Evolutionary conservation across 2,888 invertebrate genomes (phyloP).

Genomic region (Mimachlamys varia): DNA sequence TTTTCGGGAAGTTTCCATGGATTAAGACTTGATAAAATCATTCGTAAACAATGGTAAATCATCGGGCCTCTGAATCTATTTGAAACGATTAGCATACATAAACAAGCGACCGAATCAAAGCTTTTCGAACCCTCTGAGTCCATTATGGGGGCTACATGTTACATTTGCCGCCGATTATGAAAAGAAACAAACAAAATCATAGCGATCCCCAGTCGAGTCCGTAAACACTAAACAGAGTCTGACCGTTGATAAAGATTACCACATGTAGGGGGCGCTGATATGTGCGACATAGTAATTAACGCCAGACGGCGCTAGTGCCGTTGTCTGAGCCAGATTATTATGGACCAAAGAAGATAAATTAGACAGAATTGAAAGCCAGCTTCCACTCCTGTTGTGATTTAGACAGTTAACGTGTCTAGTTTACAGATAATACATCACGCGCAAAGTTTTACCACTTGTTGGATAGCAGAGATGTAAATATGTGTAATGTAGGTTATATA

Average conservation of each 20-base stretch:
- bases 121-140: background rate
- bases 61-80: background rate
- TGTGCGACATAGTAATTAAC: slow-evolving; percentile 15
- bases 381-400: slow-evolving; percentile 25
- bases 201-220: background rate
- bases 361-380: slow-evolving; percentile 2
- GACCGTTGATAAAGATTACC: slow-evolving; percentile 21
- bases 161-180: background rate
- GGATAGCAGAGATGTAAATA: background rate
- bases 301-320: slow-evolving; percentile 20
- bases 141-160: background rate
- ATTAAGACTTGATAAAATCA: background rate
- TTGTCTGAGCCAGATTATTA: slow-evolving; percentile 19
- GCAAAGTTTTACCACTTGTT: background rate
- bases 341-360: background rate
- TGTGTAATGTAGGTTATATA: no score
- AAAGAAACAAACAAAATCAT: slow-evolving; percentile 4
- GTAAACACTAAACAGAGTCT: background rate
- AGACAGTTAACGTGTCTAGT: background rate
- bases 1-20: background rate
- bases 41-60: background rate
- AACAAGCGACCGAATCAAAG: background rate
- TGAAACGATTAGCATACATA: background rate
- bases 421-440: background rate
- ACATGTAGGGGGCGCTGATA: slow-evolving; percentile 28